A percentile compares a stretch with the other conserved stretches of the same genome.
These are phyloP conservation scores for Drosophila nigromelanica DNA, from an alignment of 1,140 invertebrate genomes.

Conservation along the genomic window DNA sequence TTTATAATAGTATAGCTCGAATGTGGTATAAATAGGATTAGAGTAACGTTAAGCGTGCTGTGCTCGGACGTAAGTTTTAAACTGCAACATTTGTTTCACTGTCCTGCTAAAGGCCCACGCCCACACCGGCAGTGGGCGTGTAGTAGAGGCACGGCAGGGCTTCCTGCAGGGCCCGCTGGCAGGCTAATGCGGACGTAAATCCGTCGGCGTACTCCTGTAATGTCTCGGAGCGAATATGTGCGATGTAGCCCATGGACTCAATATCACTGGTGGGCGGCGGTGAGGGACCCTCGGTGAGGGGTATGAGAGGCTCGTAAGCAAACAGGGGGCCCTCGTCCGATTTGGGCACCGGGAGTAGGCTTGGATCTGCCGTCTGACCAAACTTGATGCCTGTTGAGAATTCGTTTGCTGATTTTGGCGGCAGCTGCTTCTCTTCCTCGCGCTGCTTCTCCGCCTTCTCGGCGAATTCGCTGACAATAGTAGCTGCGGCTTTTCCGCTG, in stretches of 20 bases:
- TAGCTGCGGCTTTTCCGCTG: conserved; percentile 93
- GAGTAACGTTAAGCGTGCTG: conserved; percentile 54
- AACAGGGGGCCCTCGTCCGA: conserved; percentile 91
- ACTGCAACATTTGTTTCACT: neutral
- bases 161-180: conserved; percentile 94
- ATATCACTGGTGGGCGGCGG: conserved; percentile 89
- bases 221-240: conserved; percentile 90
- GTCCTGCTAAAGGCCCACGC: conserved; percentile 36
- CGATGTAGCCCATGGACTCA: conserved; percentile 88
- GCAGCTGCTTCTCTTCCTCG: conserved; percentile 87
- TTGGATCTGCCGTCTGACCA: conserved; percentile 85
- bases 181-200: conserved; percentile 92
- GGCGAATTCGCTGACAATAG: conserved; percentile 93
- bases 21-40: too few relatives aligned
- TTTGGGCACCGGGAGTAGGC: conserved; percentile 88
- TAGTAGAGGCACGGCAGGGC: conserved; percentile 93
- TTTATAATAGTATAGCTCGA: too few relatives aligned
- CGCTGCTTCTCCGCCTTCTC: conserved; percentile 87
- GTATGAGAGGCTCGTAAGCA: conserved; percentile 86
- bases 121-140: conserved; percentile 71
- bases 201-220: conserved; percentile 93
- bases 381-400: conserved; percentile 94
- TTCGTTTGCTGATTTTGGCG: conserved; percentile 85
- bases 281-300: conserved; percentile 89
- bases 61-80: conserved; percentile 35